Conservation (phyloP, 1,140 invertebrate species). For the Drosophila ogumai region DNA sequence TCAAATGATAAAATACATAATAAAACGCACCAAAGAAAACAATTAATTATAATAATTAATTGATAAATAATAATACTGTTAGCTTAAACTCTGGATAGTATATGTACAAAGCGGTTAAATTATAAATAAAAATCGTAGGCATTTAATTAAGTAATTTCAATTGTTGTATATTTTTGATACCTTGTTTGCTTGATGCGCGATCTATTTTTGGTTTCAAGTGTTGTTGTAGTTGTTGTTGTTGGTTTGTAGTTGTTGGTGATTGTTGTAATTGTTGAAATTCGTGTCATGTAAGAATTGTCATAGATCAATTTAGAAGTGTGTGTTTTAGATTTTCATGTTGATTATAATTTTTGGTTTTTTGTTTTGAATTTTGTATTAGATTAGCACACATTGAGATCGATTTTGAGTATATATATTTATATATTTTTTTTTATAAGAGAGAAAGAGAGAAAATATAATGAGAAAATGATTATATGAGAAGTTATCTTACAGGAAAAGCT, state of each 20-base stretch:
- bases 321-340: conserved; percentile 57
- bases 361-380: conserved; percentile 47
- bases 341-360: conserved; percentile 52
- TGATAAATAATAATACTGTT: conserved; percentile 13
- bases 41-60: conserved; percentile 21
- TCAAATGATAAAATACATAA: conserved; percentile 24
- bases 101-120: conserved; percentile 66
- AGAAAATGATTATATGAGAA: conserved; percentile 79
- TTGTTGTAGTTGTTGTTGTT: conserved; percentile 59
- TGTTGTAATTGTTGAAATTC: conserved; percentile 58
- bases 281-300: conserved; percentile 75
- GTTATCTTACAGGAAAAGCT: conserved; percentile 71
- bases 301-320: conserved; percentile 73
- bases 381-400: conserved; percentile 80
- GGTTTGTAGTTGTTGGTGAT: conserved; percentile 59
- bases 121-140: conserved; percentile 45
- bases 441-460: conserved; percentile 79
- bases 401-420: conserved; percentile 50
- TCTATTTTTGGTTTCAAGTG: conserved; percentile 74
- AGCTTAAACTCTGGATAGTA: conserved; percentile 32
- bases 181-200: conserved; percentile 85
- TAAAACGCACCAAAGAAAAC: conserved; percentile 27
- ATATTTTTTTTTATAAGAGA: conserved; percentile 59
- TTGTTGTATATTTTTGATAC: conserved; percentile 71
- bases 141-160: conserved; percentile 69